Base-by-base conservation (phyloP, 2,888 invertebrate species). In the Julus scanicus region DNA sequence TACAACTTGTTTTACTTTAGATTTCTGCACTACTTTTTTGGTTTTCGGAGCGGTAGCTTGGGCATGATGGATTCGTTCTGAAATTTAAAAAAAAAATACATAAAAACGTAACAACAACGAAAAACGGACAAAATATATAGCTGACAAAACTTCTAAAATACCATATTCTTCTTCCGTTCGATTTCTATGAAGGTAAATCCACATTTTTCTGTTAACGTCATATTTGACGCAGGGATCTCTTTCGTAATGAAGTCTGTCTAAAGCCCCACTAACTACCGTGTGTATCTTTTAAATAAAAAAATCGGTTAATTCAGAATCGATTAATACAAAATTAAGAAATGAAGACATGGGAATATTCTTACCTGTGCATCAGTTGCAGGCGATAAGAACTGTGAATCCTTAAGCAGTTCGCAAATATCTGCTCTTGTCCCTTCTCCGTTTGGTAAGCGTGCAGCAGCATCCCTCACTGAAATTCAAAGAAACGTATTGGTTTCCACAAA, bases 221-320 rank as follows among this genome's bases (percentile, higher is more conserved):
- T 98, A 98, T 91, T 97, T 96, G 0, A 98, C 98, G 91, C 98
- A 97, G 0, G 98, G 98, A 93, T 98, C 98, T 88, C 95, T 95
- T 90, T 98, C 96, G 13, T 96, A 96, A 91, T 98, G 96, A 92
- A 99, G 94, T 29, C 98, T 93, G 91, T 99, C 98, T 86, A 99
- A 92, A 0, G 98, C 97, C 0, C 97, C 96, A 89, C 97, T 97
- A 0, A 98, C 96, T 0, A 97, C 97, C 2, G 95, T 95, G 90
- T 97, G 95, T 40, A 96, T 92, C 87, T 95, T 94, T 48, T 20
- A 39, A 53, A 29, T 86, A 44, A 63, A 88, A 17, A 29, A 39
- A 2, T 6, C 39, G 17, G 9, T 44, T 11, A 39, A 17, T 39
- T 37, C 29, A 37, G 20, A 13, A 53, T 39, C 13, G 29, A 29